Evolutionary conservation across 2,888 invertebrate genomes (phyloP), one percentile per base, ranked within the genome.

Genomic region (Clitarchus hookeri): DNA sequence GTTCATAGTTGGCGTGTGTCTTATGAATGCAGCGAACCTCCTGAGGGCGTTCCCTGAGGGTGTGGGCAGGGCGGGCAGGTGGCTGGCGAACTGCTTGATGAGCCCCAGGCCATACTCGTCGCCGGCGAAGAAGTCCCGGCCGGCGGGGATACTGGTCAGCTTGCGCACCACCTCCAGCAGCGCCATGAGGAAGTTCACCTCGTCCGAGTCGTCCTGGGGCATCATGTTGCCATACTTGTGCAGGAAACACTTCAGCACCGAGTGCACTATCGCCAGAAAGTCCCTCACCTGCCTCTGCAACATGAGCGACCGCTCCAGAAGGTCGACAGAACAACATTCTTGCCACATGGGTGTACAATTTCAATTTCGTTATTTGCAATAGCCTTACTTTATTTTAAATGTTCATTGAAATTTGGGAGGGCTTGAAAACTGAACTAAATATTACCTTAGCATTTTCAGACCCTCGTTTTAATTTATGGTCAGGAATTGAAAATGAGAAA

Each of bases 171-270:
- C 44, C 44, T 44, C 82, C 82, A 82, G 36, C 19, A 82, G 36
- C 16, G 8, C 23, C 82, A 44, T 82, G 82, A 82, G 16, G 82
- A 82, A 82, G 36, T 82, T 44, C 82, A 82, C 8, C 82, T 82
- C 82, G 23, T 82, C 44, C 8, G 36, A 44, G 23, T 44, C 82
- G 44, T 82, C 44, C 19, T 13, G 27, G 36, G 82, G 82, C 27
- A 82, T 19, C 16, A 19, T 13, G 26, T 44, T 23, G 8, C n/a
- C 36, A n/a, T 82, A 82, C 82, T 82, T 82, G 9, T 82, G 82
- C 82, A 82, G 27, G 82, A 82, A 82, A 27, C 82, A 36, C 82
- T 44, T 27, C 36, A 82, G 27, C 16, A 82, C 82, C 27, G 82
- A 82, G 11, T 36, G 27, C 8, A 82, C 82, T 82, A 82, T 82